A percentile compares a stretch with the other conserved stretches of the same genome.
Conservation (phyloP, 2,888 invertebrate species). For the Troides oblongomaculatus region DNA sequence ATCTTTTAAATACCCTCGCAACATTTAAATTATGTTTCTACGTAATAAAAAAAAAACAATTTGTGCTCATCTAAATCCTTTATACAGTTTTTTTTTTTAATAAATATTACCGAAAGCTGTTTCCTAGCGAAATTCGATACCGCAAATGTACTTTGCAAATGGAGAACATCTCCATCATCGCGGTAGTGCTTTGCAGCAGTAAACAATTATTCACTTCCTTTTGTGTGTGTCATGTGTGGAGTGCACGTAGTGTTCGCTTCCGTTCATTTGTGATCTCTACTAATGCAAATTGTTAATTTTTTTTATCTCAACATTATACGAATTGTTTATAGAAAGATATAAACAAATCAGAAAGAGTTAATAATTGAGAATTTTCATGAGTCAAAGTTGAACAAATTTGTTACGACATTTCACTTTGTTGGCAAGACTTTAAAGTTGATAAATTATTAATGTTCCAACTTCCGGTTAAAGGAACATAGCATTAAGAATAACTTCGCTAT, state of each 20-base stretch:
- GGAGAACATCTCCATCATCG: background rate
- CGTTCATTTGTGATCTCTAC: background rate
- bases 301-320: background rate
- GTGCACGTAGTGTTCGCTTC: background rate
- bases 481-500: background rate
- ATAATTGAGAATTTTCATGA: background rate
- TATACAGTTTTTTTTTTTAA: too few relatives aligned
- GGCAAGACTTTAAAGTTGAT: background rate
- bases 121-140: conserved; percentile 3
- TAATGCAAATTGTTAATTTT: background rate
- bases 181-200: conserved; percentile 11
- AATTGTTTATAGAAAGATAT: background rate
- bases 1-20: too few relatives aligned
- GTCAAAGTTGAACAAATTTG: background rate
- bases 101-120: background rate
- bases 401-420: background rate
- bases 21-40: too few relatives aligned
- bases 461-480: background rate
- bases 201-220: conserved; percentile 15
- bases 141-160: background rate
- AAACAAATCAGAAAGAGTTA: background rate
- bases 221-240: conserved; percentile 12
- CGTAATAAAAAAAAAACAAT: too few relatives aligned
- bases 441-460: background rate
- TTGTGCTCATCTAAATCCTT: too few relatives aligned